Percentiles rank a stretch among this genome's conserved stretches.
phyloP scores from a whole-genome alignment of 2,797 vertebrate genomes.

The Pangasius mekongensis region DNA sequence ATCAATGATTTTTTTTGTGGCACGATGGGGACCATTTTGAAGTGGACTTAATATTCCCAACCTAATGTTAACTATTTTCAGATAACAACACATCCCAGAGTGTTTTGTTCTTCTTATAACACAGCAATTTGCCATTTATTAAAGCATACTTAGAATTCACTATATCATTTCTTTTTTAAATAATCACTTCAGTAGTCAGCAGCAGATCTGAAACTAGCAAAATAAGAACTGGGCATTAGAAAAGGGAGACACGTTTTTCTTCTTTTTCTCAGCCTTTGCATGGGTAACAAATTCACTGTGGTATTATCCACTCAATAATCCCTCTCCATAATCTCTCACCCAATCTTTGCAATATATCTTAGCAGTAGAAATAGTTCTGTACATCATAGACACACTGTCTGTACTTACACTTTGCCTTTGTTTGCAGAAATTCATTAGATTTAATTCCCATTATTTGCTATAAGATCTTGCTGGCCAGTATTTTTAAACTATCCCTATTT shows the following conservation, averaged over 20 bases:
- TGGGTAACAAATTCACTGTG: no score
- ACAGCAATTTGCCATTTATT: neutral
- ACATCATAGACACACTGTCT: no score
- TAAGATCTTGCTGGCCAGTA: neutral
- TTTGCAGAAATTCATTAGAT: no score
- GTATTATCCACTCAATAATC: no score
- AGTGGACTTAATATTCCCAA: neutral
- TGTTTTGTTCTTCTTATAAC: neutral
- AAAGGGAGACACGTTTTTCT: neutral
- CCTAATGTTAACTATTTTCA: neutral
- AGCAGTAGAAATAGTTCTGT: no score
- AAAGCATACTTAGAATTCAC: neutral
- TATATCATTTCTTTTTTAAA: neutral
- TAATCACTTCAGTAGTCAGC: neutral
- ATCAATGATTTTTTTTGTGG: neutral
- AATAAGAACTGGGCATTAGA: neutral
- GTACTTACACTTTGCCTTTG: no score
- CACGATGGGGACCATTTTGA: neutral
- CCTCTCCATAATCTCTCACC: neutral
- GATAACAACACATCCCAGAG: neutral
- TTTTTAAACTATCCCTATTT: neutral
- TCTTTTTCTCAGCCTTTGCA: neutral
- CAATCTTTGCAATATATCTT: neutral
- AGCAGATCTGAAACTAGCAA: neutral
- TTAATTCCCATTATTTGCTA: no score